Evolutionary conservation across 2,113 vertebrate species (phyloP).

Genomic region (Brachyhypopomus occidentalis): DNA sequence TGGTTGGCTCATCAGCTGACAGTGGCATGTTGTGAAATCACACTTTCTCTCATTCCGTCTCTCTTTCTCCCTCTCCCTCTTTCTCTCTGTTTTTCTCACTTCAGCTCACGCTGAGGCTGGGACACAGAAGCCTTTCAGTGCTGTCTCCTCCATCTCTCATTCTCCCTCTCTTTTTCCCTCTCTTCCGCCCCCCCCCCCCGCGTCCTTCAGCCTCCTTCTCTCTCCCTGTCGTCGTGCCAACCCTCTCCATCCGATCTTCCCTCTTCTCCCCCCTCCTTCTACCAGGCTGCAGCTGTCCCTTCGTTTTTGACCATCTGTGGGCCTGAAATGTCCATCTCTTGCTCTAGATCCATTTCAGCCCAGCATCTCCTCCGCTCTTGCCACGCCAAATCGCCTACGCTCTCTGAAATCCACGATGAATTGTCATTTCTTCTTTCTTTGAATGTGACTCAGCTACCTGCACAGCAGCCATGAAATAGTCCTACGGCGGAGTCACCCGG

Average conservation of each 20-base stretch:
- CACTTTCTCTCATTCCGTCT: not conserved
- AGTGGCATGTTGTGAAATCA: conserved; percentile 33
- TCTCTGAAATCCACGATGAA: not conserved
- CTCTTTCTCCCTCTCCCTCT: not conserved
- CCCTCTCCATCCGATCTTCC: conserved; percentile 14
- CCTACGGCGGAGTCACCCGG: conserved; percentile 87
- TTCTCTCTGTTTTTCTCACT: not conserved
- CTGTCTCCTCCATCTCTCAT: conserved; percentile 16
- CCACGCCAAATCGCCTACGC: no score
- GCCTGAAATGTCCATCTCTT: conserved; percentile 13
- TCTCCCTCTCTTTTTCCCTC: conserved; percentile 1
- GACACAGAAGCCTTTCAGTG: conserved; percentile 42
- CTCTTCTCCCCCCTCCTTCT: not conserved
- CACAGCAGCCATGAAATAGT: conserved; percentile 96
- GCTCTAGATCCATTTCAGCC: conserved; percentile 4
- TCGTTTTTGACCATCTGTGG: conserved; percentile 21
- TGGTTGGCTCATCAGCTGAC: conserved; percentile 44
- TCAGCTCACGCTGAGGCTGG: not conserved
- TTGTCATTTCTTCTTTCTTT: conserved; percentile 15
- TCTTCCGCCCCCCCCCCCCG: conserved; percentile 25
- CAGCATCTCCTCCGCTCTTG: not conserved
- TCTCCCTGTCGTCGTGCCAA: conserved; percentile 32
- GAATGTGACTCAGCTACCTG: conserved; percentile 78
- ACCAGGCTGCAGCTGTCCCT: conserved; percentile 10
- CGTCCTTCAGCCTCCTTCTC: conserved; percentile 36